phyloP scores from a whole-genome alignment of 2,113 vertebrate genomes.

The Tylochromis polylepis region DNA sequence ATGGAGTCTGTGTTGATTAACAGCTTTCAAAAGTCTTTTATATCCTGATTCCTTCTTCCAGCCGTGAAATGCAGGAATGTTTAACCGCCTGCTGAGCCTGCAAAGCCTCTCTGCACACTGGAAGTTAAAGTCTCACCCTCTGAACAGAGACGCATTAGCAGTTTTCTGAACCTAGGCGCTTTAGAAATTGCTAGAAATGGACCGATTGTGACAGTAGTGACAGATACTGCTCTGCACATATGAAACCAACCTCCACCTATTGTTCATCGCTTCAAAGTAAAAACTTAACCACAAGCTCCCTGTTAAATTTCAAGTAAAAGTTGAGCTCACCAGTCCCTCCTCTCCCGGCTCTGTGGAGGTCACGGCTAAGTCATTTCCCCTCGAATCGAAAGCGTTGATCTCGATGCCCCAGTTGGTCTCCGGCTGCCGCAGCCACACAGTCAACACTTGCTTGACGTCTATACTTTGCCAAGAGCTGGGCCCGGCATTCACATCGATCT shows the following conservation, averaged over 20 bases:
- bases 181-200: background rate
- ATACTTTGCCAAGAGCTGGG: conserved; percentile 94
- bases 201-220: background rate
- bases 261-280: background rate
- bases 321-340: conserved; percentile 89
- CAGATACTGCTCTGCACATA: background rate
- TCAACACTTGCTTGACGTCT: conserved; percentile 93
- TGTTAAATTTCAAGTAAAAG: background rate
- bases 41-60: conserved; percentile 25
- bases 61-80: conserved; percentile 26
- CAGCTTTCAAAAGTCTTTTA: conserved; percentile 28
- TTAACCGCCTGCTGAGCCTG: conserved; percentile 38
- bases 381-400: conserved; percentile 92
- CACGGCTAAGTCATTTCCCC: conserved; percentile 87
- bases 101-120: conserved; percentile 17
- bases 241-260: background rate
- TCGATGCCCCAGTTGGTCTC: conserved; percentile 98
- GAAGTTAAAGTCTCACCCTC: background rate
- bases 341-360: conserved; percentile 86
- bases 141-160: background rate
- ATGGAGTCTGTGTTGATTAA: conserved; percentile 47
- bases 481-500: conserved; percentile 91
- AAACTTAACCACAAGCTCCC: background rate
- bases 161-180: background rate
- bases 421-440: conserved; percentile 95